Evolutionary conservation across 2,113 vertebrate genomes (phyloP).

Genomic region (Theristicus caerulescens): DNA sequence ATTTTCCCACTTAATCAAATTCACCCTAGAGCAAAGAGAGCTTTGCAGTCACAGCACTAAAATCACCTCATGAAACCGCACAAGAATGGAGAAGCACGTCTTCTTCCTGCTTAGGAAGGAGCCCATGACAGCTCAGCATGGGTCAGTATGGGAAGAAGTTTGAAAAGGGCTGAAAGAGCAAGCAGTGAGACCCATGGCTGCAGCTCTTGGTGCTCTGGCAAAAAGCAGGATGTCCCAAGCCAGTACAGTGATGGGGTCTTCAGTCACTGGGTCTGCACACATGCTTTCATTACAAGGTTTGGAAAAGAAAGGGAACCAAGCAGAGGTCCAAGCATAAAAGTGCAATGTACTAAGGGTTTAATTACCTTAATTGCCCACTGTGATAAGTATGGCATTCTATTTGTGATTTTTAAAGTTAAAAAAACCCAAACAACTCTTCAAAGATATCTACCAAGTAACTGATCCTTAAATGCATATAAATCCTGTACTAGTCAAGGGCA

Average conservation of each 20-base stretch:
- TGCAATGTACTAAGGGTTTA: not conserved
- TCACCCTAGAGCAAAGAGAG: not conserved
- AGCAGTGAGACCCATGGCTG: not conserved
- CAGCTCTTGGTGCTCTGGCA: not conserved
- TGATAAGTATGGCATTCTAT: not conserved
- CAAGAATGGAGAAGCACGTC: not conserved
- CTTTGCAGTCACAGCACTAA: not conserved
- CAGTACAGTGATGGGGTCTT: not conserved
- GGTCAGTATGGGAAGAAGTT: not conserved
- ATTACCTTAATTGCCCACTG: not conserved
- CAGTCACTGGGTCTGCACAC: no score
- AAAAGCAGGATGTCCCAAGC: not conserved
- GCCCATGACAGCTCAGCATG: not conserved
- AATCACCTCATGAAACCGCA: not conserved
- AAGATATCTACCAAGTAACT: not conserved
- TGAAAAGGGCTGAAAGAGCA: not conserved
- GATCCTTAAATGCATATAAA: not conserved
- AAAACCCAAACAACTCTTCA: not conserved
- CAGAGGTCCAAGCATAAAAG: not conserved
- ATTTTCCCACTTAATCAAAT: not conserved
- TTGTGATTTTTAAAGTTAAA: no score
- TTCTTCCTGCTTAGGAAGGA: not conserved
- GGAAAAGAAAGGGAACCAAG: not conserved
- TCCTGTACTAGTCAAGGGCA: not conserved
- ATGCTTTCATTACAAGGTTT: not conserved